phyloP scores from a whole-genome alignment of 1,140 invertebrate genomes.

The Drosophila carrolli region DNA sequence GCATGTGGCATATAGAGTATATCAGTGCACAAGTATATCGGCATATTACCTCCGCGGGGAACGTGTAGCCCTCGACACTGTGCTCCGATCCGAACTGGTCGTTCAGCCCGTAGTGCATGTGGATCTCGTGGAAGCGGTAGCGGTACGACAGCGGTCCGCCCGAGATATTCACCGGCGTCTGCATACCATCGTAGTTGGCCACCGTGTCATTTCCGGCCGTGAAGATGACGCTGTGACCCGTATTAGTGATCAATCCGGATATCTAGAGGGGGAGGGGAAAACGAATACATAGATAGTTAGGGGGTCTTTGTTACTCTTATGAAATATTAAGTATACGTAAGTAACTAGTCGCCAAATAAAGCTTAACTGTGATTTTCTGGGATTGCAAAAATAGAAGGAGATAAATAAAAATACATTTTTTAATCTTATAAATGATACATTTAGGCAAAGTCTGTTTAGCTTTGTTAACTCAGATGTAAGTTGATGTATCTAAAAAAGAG shows the following conservation, averaged over 20 bases:
- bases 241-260: conserved; percentile 94
- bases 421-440: too few relatives aligned
- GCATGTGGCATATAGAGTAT: not conserved
- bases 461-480: too few relatives aligned
- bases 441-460: too few relatives aligned
- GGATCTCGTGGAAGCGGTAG: conserved; percentile 96
- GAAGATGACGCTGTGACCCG: conserved; percentile 97
- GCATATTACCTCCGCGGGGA: conserved; percentile 94
- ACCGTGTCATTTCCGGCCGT: conserved; percentile 92
- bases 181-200: conserved; percentile 84
- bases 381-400: too few relatives aligned
- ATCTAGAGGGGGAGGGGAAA: conserved; percentile 86
- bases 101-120: conserved; percentile 94
- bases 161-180: conserved; percentile 94
- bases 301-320: too few relatives aligned
- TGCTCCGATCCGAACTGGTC: conserved; percentile 96
- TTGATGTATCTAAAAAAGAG: too few relatives aligned
- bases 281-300: too few relatives aligned
- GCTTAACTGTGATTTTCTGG: too few relatives aligned
- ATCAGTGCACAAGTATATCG: not conserved
- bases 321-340: too few relatives aligned
- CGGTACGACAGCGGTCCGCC: conserved; percentile 97
- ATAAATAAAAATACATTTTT: too few relatives aligned
- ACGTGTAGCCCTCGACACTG: conserved; percentile 94
- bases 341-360: too few relatives aligned